Percentiles rank a stretch among this genome's conserved stretches.
These are phyloP conservation scores for Dasysyrphus albostriatus DNA, from an alignment of 2,888 invertebrate species.

Conservation along the genomic window DNA sequence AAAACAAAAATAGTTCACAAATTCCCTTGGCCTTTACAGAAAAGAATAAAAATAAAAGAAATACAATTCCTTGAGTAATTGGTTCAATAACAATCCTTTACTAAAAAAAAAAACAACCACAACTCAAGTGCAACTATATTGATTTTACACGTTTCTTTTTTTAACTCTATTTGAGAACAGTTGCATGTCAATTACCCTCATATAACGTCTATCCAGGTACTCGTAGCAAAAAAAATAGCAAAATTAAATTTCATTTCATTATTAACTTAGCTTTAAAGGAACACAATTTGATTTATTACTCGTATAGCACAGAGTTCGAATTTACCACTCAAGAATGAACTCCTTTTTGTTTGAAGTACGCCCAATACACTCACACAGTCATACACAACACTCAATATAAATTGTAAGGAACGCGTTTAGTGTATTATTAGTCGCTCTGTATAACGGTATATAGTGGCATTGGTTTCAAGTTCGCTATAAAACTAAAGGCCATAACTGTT, in stretches of 20 bases:
- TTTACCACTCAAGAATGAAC: constrained; percentile 20
- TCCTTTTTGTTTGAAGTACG: constrained; percentile 4
- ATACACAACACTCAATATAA: background rate
- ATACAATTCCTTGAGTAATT: constrained; percentile 17
- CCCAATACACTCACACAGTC: background rate
- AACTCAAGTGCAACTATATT: constrained; percentile 23
- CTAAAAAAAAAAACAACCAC: background rate
- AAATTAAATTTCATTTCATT: background rate
- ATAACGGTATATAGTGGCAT: constrained; percentile 57
- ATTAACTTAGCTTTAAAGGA: background rate
- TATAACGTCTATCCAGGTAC: background rate
- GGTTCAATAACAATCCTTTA: constrained; percentile 17
- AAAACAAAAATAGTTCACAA: background rate
- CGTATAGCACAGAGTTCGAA: background rate
- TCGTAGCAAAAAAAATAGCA: background rate
- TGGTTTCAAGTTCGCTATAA: constrained; percentile 75
- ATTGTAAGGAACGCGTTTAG: background rate
- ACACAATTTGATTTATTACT: constrained; percentile 36
- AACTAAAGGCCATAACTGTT: constrained; percentile 69
- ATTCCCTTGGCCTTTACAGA: background rate
- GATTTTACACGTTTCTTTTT: constrained; percentile 8
- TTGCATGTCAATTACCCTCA: constrained; percentile 8
- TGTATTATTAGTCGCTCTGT: background rate
- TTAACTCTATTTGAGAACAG: background rate
- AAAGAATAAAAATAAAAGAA: background rate